Conservation (phyloP, 2,888 invertebrate species). For the Machimus atricapillus region DNA sequence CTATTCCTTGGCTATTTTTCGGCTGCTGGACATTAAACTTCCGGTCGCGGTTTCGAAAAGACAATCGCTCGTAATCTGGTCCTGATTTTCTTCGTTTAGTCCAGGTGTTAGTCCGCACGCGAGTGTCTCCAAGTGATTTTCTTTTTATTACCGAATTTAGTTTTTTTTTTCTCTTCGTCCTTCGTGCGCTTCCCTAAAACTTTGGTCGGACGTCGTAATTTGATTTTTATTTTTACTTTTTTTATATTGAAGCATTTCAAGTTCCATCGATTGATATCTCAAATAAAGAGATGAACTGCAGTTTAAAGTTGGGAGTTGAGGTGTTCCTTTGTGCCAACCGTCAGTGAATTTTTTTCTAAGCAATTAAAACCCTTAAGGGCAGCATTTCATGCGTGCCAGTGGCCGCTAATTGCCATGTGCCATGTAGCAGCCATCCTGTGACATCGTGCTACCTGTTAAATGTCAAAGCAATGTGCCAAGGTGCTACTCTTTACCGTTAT, state of each 20-base stretch:
- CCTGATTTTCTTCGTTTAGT: background rate
- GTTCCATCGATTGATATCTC: background rate
- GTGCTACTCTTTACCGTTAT: background rate
- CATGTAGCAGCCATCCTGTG: background rate
- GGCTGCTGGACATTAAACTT: background rate
- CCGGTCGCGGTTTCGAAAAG: background rate
- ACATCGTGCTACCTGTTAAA: background rate
- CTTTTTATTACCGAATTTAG: background rate
- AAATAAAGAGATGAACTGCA: background rate
- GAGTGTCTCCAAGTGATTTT: background rate
- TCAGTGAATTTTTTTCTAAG: background rate
- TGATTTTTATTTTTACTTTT: background rate
- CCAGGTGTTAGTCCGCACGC: background rate
- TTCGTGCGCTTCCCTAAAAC: background rate
- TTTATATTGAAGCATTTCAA: background rate
- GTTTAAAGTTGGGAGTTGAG: too few species aligned
- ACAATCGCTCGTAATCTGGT: background rate
- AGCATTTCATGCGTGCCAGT: background rate
- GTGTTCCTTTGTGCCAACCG: background rate
- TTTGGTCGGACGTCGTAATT: background rate
- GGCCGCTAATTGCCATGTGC: background rate
- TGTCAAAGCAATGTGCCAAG: slow-evolving; percentile 36
- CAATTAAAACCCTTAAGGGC: background rate
- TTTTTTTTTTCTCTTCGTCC: background rate
- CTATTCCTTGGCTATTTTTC: background rate